Base-by-base conservation (phyloP, 2,888 invertebrate species). In the Melieria crassipennis region DNA sequence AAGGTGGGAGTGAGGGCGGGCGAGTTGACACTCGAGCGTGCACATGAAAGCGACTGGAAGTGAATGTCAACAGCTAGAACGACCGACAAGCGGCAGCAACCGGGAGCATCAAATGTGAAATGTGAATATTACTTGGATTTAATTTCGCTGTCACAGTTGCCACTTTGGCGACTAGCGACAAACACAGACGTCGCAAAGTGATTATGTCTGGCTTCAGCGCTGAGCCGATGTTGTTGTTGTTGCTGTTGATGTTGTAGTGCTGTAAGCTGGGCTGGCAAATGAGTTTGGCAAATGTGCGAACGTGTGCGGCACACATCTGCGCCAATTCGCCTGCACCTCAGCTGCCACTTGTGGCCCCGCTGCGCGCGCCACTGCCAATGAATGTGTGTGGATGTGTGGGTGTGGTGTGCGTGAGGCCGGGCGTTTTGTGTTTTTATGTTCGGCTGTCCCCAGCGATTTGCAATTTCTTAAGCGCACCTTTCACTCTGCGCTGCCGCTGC, bases 401-500 rank as follows among this genome's bases (percentile, higher is more conserved):
- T 16, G 16, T 30, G 30, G 30, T 30, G 30, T 30, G 30, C 30
- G 11, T 63, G 63, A 48, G 63, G 13, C 50, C 43, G 7, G 13
- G 63, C 43, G 7, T 64, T 64, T 64, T 13, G 11, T 42, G 42
- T 42, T 63, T 63, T 63, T 65, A 65, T 65, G 65, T 43, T 13
- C 50, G 16, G 30, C 30, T 55, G 57, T 71, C 71, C 68, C 71
- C 46, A 60, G 71, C 16, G 71, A 71, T 63, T 71, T 71, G 16
- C 67, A 43, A 71, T 56, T 63, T 69, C 43, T 47, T 16, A 52
- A 56, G 7, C 11, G 13, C 13, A 61, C 16, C 2, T 58, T 50
- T 61, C 60, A 42, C 52, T 43, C 10, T 9, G 45, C 13, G 6
- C 60, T 60, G 60, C 13, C 60, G 50, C 50, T 67, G 58, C 62